Base-by-base conservation (phyloP, 2,113 vertebrate species). In the Forbesichthys agassizii region DNA sequence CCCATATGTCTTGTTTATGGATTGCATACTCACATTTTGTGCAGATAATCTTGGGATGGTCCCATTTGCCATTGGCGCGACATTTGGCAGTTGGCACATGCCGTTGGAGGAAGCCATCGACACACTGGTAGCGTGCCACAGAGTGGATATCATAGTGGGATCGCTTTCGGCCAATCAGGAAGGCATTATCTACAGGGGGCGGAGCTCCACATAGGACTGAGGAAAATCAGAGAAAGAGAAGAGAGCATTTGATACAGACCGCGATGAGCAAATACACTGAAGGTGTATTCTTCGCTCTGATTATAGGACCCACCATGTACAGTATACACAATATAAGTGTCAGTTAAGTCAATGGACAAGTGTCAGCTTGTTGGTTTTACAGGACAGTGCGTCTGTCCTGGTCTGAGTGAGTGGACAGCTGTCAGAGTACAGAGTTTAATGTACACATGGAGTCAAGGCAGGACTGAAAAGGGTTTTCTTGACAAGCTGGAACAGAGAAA, bases 21-120 rank as follows among this genome's bases (percentile, higher is more conserved):
- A 1, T 49, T n/a, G 42, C 9, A 13, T 60, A 94, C 97, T 95
- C 77, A 99, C 97, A 94, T 91, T 95, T 96, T 86, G 94, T 94
- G 89, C 97, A 98, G 88, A 98, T 91, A 78, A 99, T 94, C 80
- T 95, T 95, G 66, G 96, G 96, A 11, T 89, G 88, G 80, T 99
- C 97, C 97, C 97, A 99, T 69, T 94, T 95, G 84, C 96, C 97
- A 0, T 93, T 95, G 91, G 91, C 92, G 11, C 94, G 95, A 84
- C 97, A 99, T 78, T 91, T 95, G 72, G 95, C 90, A 53, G 94
- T 94, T 81, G 96, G 95, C 42, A 96, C 73, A 2, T 96, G 97
- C 72, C 94, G 94, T 75, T 97, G 97, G 68, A 93, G 79, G 80
- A 96, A 97, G 20, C 97, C 96, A 3, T 95, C 92, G 0, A 91